These are phyloP conservation scores for Anthonomus grandis DNA, from an alignment of 1,140 invertebrate genomes.

Conservation along the genomic window DNA sequence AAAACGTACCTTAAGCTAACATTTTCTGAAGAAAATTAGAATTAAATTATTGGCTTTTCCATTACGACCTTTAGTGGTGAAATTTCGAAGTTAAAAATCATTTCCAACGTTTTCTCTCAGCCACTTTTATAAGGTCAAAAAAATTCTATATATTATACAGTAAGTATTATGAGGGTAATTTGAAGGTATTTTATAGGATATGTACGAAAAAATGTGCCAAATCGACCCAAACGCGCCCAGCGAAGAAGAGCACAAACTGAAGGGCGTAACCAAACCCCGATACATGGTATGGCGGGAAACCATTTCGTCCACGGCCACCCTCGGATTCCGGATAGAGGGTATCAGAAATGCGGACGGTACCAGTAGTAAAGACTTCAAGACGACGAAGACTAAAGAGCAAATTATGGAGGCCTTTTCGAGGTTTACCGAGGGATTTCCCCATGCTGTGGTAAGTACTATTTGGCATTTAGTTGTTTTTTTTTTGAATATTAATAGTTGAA, in stretches of 20 bases:
- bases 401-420: slow-evolving; percentile 77
- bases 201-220: slow-evolving; percentile 98
- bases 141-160: no score
- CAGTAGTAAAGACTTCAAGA: slow-evolving; percentile 94
- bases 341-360: slow-evolving; percentile 84
- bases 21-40: no score
- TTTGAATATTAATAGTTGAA: slow-evolving; percentile 6
- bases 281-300: slow-evolving; percentile 99
- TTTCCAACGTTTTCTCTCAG: no score
- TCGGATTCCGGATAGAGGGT: slow-evolving; percentile 96
- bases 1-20: no score
- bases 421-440: slow-evolving; percentile 77
- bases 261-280: slow-evolving; percentile 90
- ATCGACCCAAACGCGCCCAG: slow-evolving; percentile 88
- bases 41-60: no score
- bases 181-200: slow-evolving; percentile 73
- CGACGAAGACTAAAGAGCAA: slow-evolving; percentile 80
- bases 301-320: slow-evolving; percentile 90
- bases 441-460: slow-evolving; percentile 65
- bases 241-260: slow-evolving; percentile 81
- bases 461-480: background rate
- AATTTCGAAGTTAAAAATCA: no score
- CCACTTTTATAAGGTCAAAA: no score
- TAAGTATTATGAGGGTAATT: no score
- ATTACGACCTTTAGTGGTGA: no score